Evolutionary conservation across 2,113 vertebrate genomes (phyloP).

Genomic region (Tupaia tana): DNA sequence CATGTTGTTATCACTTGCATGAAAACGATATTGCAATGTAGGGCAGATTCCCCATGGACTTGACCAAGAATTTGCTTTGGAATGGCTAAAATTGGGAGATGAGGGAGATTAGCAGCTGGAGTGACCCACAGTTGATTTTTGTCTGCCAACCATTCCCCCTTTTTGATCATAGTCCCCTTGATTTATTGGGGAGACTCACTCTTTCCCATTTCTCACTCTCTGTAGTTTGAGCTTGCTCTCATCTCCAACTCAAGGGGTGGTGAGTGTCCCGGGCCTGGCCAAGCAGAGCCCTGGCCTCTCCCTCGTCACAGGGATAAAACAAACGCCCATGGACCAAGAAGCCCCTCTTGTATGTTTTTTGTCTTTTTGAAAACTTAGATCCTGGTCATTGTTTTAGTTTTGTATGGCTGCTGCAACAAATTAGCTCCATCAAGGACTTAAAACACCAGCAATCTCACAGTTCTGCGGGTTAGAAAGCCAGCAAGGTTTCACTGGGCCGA

Average conservation of each 20-base stretch:
- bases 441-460: not conserved
- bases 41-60: not conserved
- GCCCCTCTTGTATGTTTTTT: not conserved
- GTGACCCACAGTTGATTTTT: not conserved
- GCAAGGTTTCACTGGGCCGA: not conserved
- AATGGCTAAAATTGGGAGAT: not conserved
- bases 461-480: not conserved
- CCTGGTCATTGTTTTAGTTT: not conserved
- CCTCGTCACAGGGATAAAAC: not conserved
- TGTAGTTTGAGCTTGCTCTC: not conserved
- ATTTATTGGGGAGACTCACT: not conserved
- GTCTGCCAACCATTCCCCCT: not conserved
- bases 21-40: not conserved
- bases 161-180: not conserved
- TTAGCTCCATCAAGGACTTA: not conserved
- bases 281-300: not conserved
- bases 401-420: not conserved
- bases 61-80: not conserved
- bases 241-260: not conserved
- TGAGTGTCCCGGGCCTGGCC: not conserved
- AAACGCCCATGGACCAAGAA: not conserved
- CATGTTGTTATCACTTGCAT: not conserved
- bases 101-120: not conserved
- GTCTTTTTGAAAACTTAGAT: not conserved
- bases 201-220: not conserved